Evolutionary conservation across 2,797 vertebrate genomes (phyloP).

Genomic region (Coreius guichenoti): DNA sequence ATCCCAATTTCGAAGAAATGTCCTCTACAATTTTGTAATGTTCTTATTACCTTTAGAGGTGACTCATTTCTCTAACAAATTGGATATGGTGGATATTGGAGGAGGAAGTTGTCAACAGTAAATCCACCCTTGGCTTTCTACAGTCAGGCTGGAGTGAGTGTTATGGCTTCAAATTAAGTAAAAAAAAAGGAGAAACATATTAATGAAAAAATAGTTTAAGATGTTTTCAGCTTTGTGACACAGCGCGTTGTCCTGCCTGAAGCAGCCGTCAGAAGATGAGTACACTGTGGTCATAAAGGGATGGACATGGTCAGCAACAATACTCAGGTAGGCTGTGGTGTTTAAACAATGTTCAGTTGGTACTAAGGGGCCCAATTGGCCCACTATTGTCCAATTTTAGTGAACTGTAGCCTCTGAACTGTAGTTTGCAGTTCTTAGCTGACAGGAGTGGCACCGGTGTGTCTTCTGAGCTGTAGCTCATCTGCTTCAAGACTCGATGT

Average conservation of each 20-base stretch:
- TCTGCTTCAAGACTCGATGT: background rate
- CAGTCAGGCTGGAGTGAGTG: background rate
- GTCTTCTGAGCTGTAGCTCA: background rate
- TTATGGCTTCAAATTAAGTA: background rate
- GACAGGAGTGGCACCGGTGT: too few species aligned
- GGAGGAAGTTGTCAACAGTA: slow-evolving; percentile 9
- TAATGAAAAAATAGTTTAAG: background rate
- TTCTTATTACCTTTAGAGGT: background rate
- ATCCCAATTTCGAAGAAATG: background rate
- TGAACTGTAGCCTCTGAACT: background rate
- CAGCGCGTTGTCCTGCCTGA: slow-evolving; percentile 49
- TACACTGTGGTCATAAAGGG: background rate
- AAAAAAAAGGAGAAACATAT: background rate
- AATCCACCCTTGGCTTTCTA: slow-evolving; percentile 1
- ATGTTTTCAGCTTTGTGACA: slow-evolving; percentile 45
- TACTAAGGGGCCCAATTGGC: background rate
- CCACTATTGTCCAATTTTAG: background rate
- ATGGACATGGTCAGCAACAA: background rate
- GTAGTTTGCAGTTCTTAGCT: background rate
- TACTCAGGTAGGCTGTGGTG: background rate
- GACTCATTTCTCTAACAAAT: slow-evolving; percentile 28
- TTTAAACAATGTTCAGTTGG: background rate
- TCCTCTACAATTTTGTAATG: background rate
- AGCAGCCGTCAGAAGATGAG: slow-evolving; percentile 57
- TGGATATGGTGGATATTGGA: background rate